phyloP scores from a whole-genome alignment of 2,888 invertebrate genomes.

The Cordilura impudica region DNA sequence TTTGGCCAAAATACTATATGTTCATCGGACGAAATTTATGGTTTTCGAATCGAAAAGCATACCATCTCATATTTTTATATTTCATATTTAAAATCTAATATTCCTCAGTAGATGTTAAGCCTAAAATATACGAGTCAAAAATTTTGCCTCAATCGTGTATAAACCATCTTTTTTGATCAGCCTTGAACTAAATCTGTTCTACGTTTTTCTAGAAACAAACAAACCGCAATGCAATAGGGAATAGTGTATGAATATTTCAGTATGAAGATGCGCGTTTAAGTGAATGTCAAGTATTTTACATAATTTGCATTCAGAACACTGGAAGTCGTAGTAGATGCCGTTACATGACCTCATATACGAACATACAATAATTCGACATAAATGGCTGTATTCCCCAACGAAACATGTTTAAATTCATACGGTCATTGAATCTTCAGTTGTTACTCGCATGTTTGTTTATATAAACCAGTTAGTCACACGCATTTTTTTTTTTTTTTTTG shows the following conservation, averaged over 20 bases:
- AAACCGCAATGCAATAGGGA: background rate
- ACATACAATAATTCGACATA: conserved; percentile 16
- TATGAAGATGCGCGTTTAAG: background rate
- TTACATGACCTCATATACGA: conserved; percentile 53
- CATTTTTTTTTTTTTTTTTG: conserved; percentile 27
- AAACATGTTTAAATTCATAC: conserved; percentile 14
- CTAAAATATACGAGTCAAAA: too few species aligned
- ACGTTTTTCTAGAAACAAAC: too few species aligned
- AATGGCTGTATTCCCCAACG: conserved; percentile 24
- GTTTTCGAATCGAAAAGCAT: too few species aligned
- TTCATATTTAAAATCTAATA: too few species aligned
- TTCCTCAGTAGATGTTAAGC: too few species aligned
- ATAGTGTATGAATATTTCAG: background rate
- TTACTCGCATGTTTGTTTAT: background rate
- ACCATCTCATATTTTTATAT: too few species aligned
- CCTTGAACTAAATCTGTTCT: too few species aligned
- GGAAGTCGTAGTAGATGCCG: conserved; percentile 18
- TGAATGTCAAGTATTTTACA: background rate
- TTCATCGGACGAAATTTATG: too few species aligned
- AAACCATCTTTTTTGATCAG: too few species aligned
- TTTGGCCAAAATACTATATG: too few species aligned
- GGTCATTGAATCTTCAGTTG: background rate
- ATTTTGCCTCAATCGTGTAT: too few species aligned
- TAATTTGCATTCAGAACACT: background rate
- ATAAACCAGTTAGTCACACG: conserved; percentile 43